Base-by-base conservation (phyloP, 2,797 vertebrate genomes). In the Acanthopagrus latus region DNA sequence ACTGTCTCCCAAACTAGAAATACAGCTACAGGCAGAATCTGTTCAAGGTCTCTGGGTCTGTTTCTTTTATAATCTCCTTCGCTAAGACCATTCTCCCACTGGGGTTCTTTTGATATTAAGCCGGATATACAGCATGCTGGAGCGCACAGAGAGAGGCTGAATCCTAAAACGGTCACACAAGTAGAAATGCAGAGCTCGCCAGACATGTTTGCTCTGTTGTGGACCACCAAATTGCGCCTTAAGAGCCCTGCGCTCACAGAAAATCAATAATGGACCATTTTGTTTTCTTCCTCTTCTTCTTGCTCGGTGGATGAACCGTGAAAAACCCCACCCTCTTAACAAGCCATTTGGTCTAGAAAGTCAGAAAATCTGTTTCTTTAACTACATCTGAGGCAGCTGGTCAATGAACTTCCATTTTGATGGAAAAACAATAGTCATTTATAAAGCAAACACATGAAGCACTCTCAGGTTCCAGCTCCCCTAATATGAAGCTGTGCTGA, bases 61-160 rank as follows among this genome's bases (percentile, higher is more conserved):
- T 38, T 3, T 73, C 7, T 62, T 54, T 44, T 72, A 2, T 44
- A 17, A 59, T 78, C 70, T 68, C 73, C 63, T 54, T 82, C 67
- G 48, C 52, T 54, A 17, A 71, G 51, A 59, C 44, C 47, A 46
- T 50, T 50, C 33, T 47, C 27, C 55, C 43, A 21, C 47, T 43
- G 43, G 23, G 44, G n/a, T n/a, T n/a, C 29, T 81, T 81, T 64
- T 59, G 9, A 67, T 64, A 63, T 64, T 21, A 54, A 81, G 41
- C 9, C 54, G 66, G 62, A 83, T 54, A 60, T 47, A 38, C 17
- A 58, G 25, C 25, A 18, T 17, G 54, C 11, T 4, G 21, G 47
- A 33, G 58, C 64, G 67, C 29, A 51, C 55, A 62, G 33, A 58
- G 14, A 16, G 54, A 23, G 72, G 71, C 65, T 54, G 54, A 76